Evolutionary conservation across 2,888 invertebrate species (phyloP).

Genomic region (Achlya flavicornis): DNA sequence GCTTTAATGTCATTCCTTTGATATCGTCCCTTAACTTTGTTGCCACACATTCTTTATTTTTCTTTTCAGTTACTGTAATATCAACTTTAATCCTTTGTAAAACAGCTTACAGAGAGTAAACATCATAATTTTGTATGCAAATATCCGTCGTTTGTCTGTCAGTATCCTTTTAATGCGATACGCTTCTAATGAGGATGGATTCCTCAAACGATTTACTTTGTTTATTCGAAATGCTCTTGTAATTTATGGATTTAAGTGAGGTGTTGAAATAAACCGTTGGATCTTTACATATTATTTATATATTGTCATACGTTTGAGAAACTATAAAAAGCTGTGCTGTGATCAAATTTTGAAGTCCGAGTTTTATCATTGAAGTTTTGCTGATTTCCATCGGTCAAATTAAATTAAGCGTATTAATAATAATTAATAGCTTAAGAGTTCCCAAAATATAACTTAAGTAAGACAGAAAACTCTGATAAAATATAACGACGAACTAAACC

Average conservation of each 20-base stretch:
- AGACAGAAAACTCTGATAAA: constrained; percentile 21
- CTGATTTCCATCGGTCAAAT: background rate
- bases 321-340: background rate
- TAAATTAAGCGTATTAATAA: background rate
- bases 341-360: too few relatives aligned
- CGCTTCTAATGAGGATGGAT: constrained; percentile 50
- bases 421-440: background rate
- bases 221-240: constrained; percentile 23
- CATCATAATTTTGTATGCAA: constrained; percentile 23
- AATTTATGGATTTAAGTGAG: background rate
- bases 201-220: constrained; percentile 24
- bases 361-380: too few relatives aligned
- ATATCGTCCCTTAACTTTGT: constrained; percentile 48
- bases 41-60: constrained; percentile 15
- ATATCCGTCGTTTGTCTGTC: constrained; percentile 40
- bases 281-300: background rate
- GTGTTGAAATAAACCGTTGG: constrained; percentile 15
- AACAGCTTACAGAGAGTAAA: constrained; percentile 15
- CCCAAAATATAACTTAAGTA: background rate
- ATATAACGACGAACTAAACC: constrained; percentile 35
- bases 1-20: constrained; percentile 54
- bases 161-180: constrained; percentile 36
- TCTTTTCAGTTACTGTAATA: constrained; percentile 13
- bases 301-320: too few relatives aligned
- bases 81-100: constrained; percentile 19